Conservation (phyloP, 2,888 invertebrate genomes). For the Hipparchia sbordonii region DNA sequence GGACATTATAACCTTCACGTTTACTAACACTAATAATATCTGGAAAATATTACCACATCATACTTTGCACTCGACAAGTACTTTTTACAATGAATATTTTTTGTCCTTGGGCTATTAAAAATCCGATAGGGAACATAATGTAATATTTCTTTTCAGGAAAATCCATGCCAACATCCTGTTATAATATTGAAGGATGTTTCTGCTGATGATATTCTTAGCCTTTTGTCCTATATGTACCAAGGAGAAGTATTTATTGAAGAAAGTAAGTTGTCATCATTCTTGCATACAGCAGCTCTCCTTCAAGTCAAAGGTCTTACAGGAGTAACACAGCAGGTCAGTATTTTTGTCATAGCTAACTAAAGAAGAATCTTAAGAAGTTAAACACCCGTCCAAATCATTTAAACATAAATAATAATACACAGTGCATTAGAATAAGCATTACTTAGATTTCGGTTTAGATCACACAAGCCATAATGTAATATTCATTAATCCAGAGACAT, state of each 20-base stretch:
- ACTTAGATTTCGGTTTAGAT: too few species aligned
- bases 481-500: too few species aligned
- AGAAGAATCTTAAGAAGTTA: too few species aligned
- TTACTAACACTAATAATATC: conserved; percentile 41
- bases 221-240: conserved; percentile 88
- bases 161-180: conserved; percentile 88
- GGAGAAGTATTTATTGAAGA: conserved; percentile 88
- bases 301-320: conserved; percentile 86
- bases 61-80: conserved; percentile 13
- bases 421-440: too few species aligned
- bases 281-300: conserved; percentile 86
- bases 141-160: conserved; percentile 78
- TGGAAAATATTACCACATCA: conserved; percentile 30
- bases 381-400: too few species aligned
- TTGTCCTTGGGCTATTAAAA: conserved; percentile 3
- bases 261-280: conserved; percentile 85
- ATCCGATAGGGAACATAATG: neutral
- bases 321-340: conserved; percentile 74
- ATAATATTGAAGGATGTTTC: conserved; percentile 88
- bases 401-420: too few species aligned
- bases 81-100: conserved; percentile 13
- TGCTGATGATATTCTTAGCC: conserved; percentile 85
- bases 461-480: too few species aligned
- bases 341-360: neutral
- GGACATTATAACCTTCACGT: conserved; percentile 76